Conservation (phyloP, 92 coral and sea anemone species). For the Epizoanthus ramosus region DNA sequence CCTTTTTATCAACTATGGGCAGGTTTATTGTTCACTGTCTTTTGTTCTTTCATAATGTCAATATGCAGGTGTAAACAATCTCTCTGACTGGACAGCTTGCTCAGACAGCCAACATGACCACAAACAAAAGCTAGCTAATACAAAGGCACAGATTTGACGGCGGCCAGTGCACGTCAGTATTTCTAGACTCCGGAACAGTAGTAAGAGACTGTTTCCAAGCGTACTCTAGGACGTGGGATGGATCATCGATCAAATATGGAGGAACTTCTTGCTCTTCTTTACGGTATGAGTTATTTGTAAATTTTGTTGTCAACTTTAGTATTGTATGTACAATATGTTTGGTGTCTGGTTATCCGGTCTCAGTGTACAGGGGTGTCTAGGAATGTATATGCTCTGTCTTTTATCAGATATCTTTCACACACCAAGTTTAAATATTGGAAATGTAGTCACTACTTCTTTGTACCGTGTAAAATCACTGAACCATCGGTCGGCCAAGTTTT, state of each 20-base stretch:
- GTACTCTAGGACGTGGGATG: not conserved
- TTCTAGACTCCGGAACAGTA: too few species aligned
- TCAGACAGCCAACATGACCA: not conserved
- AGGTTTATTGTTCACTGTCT: not conserved
- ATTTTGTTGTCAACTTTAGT: too few species aligned
- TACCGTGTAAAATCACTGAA: too few species aligned
- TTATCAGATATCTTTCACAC: too few species aligned
- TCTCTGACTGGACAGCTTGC: not conserved
- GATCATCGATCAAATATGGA: constrained; percentile 4
- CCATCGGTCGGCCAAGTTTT: too few species aligned
- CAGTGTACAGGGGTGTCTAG: too few species aligned
- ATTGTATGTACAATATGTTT: too few species aligned
- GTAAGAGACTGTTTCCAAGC: not conserved
- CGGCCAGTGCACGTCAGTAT: not conserved
- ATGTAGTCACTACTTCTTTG: too few species aligned
- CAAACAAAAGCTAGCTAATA: not conserved
- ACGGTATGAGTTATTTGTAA: not conserved
- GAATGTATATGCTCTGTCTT: too few species aligned
- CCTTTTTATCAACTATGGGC: not conserved
- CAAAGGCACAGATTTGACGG: not conserved
- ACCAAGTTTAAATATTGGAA: too few species aligned
- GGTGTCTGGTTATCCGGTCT: too few species aligned
- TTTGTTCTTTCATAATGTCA: constrained; percentile 4
- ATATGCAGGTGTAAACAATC: constrained; percentile 8
- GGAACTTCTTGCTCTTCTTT: not conserved